Conservation (phyloP, 2,797 vertebrate genomes). For the Neosalanx taihuensis region DNA sequence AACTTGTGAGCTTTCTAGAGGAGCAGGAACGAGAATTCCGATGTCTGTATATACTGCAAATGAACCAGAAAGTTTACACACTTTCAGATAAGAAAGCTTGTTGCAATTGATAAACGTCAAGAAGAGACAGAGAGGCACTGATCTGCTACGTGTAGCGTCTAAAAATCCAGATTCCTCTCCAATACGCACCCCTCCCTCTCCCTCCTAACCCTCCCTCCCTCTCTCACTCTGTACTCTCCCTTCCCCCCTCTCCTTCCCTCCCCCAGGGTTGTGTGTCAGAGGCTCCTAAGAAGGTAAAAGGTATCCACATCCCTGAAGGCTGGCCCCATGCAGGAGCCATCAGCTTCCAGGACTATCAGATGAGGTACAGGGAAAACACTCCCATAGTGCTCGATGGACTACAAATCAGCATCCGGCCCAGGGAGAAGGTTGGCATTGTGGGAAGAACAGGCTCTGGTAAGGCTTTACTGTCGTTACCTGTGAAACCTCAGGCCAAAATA, state of each 20-base stretch:
- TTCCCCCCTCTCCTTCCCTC: too few species aligned
- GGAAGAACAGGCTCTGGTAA: constrained; percentile 81
- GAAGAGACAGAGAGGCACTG: too few species aligned
- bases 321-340: constrained; percentile 76
- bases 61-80: too few species aligned
- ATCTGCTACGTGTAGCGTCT: too few species aligned
- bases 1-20: too few species aligned
- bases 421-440: constrained; percentile 82
- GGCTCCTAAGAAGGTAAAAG: constrained; percentile 53
- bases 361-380: constrained; percentile 78
- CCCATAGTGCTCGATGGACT: constrained; percentile 75
- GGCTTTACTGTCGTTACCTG: constrained; percentile 14
- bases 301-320: constrained; percentile 51
- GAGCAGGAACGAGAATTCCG: too few species aligned
- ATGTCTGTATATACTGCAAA: neutral
- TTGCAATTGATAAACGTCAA: too few species aligned
- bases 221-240: neutral
- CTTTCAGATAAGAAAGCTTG: too few species aligned
- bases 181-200: too few species aligned
- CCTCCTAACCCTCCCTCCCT: too few species aligned
- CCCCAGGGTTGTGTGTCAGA: constrained; percentile 71
- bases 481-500: neutral
- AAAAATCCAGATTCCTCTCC: too few species aligned
- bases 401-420: constrained; percentile 62
- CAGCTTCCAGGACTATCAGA: constrained; percentile 75